Conservation (phyloP, 1,140 invertebrate species). For the Scaptomyza graminum region DNA sequence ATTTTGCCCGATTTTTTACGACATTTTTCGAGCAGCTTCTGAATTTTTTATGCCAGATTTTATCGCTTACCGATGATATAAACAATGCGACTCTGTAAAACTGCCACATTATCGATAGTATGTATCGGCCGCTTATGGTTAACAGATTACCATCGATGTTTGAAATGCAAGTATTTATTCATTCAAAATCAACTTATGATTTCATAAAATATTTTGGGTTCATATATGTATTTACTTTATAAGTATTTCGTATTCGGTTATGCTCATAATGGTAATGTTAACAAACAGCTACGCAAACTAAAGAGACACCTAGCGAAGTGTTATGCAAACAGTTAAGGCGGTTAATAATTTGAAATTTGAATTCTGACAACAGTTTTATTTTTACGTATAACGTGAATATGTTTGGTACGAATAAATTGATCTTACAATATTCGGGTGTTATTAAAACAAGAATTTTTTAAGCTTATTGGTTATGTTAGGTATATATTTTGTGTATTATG, state of each 20-base stretch:
- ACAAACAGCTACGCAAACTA: background rate
- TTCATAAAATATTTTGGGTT: too few species aligned
- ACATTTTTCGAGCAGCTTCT: conserved; percentile 46
- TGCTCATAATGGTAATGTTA: conserved; percentile 18
- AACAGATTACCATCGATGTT: too few species aligned
- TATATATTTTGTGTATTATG: too few species aligned
- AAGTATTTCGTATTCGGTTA: too few species aligned
- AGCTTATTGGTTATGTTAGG: too few species aligned
- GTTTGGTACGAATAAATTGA: too few species aligned
- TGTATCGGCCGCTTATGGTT: background rate
- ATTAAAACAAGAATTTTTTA: too few species aligned
- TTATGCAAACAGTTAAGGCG: background rate
- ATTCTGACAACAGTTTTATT: background rate
- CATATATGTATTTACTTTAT: too few species aligned
- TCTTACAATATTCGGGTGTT: too few species aligned
- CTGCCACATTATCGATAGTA: conserved; percentile 18
- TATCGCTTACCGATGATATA: conserved; percentile 40
- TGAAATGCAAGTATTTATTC: too few species aligned
- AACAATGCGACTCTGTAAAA: conserved; percentile 11
- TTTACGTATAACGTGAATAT: too few species aligned
- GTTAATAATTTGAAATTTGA: background rate
- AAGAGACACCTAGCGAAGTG: conserved; percentile 6
- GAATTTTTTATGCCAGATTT: conserved; percentile 38
- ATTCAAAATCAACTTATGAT: too few species aligned
- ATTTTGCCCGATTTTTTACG: conserved; percentile 56